Evolutionary conservation across 2,113 vertebrate genomes (phyloP).

Genomic region (Monopterus albus): DNA sequence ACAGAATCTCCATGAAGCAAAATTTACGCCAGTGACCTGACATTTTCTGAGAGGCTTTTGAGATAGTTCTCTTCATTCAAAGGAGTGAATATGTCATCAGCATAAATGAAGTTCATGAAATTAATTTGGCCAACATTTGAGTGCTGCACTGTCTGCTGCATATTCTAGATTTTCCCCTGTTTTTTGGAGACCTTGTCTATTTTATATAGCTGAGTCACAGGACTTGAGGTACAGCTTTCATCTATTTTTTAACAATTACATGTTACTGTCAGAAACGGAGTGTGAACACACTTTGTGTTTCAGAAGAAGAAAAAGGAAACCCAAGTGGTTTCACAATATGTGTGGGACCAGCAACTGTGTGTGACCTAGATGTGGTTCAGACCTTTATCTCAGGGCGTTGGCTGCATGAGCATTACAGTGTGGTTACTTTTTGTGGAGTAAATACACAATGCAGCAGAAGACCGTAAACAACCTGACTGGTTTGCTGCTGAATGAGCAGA

Average conservation of each 20-base stretch:
- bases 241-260: slow-evolving; percentile 34
- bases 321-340: slow-evolving; percentile 48
- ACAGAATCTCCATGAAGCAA: neutral
- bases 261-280: slow-evolving; percentile 43
- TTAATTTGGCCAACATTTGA: neutral
- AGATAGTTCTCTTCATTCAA: slow-evolving; percentile 1
- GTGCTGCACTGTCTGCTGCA: neutral
- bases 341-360: slow-evolving; percentile 40
- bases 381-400: slow-evolving; percentile 66
- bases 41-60: neutral
- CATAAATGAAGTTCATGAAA: slow-evolving; percentile 16
- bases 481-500: slow-evolving; percentile 32
- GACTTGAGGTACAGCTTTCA: slow-evolving; percentile 19
- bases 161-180: neutral
- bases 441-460: slow-evolving; percentile 23
- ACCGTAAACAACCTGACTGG: slow-evolving; percentile 14
- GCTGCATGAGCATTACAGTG: slow-evolving; percentile 51
- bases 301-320: slow-evolving; percentile 28
- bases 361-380: slow-evolving; percentile 73
- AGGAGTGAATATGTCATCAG: neutral
- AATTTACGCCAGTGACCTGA: neutral
- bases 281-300: slow-evolving; percentile 57
- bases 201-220: slow-evolving; percentile 29
- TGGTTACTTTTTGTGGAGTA: slow-evolving; percentile 46
- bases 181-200: neutral